These are phyloP conservation scores for Thunnus thynnus DNA, from an alignment of 2,113 vertebrate genomes.

Conservation along the genomic window DNA sequence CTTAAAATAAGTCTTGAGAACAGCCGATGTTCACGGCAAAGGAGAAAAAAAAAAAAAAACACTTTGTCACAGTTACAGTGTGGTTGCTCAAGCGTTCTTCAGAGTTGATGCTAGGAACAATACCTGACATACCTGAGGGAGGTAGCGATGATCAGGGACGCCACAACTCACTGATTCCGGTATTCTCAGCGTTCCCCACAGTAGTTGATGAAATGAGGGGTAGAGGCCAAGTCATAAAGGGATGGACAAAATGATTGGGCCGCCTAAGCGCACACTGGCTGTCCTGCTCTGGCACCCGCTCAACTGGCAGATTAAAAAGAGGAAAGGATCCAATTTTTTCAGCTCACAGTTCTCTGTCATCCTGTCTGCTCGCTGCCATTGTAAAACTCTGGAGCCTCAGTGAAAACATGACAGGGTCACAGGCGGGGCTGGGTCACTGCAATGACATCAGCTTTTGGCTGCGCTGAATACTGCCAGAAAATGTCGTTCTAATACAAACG, in stretches of 20 bases:
- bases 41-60: too few species aligned
- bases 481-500: constrained; percentile 32
- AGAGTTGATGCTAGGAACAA: constrained; percentile 36
- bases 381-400: constrained; percentile 45
- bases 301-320: constrained; percentile 79
- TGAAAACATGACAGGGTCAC: constrained; percentile 53
- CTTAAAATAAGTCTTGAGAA: neutral
- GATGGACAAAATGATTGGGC: constrained; percentile 76
- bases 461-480: constrained; percentile 13
- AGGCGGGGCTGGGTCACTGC: constrained; percentile 31
- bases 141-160: constrained; percentile 33
- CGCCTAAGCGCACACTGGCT: constrained; percentile 58
- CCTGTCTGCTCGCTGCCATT: constrained; percentile 47
- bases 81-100: neutral
- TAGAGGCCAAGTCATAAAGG: constrained; percentile 65
- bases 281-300: constrained; percentile 76
- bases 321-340: constrained; percentile 72
- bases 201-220: constrained; percentile 50
- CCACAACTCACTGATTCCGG: constrained; percentile 40
- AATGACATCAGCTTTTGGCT: constrained; percentile 17
- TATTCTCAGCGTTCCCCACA: constrained; percentile 51
- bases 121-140: constrained; percentile 27
- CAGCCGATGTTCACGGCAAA: too few species aligned
- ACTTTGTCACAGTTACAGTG: neutral
- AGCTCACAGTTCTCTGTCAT: constrained; percentile 64